Evolutionary conservation across 2,888 invertebrate species (phyloP), one percentile per base, ranked within the genome.

Genomic region (Phaonia tiefii): DNA sequence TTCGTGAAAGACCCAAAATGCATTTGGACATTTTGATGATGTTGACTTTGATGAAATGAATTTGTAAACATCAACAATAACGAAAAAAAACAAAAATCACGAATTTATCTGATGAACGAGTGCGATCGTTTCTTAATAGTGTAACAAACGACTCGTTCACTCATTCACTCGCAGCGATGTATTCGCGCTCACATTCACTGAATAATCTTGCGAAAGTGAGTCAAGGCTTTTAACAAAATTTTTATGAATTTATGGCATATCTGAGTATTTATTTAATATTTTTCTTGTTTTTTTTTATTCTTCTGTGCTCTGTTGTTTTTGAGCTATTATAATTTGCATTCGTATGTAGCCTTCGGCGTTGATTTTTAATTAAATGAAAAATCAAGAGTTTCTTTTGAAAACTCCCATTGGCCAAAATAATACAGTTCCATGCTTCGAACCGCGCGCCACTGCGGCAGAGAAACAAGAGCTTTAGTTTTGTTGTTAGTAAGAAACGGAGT

Each of bases 321-420:
- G 1, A 51, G 15, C 37, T 13, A 49, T 17, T 51, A 39, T 67
- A 51, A 67, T 46, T 65, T 65, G 46, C 39, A 49, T 67, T 67
- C 54, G 20, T 37, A 39, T 51, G 20, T 67, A 54, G 67, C 67
- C 67, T 67, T 51, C 37, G 54, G 67, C 51, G 39, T 10, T n/a
- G 37, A 22, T 51, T 51, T 67, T 67, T 67, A 67, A 54, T 67
- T 67, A 67, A 51, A 51, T 67, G 51, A 54, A 54, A 67, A 39
- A 65, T 26, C 3, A 20, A 51, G 22, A 22, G 22, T 25, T 46
- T 65, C 15, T 20, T 49, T 31, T 39, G 15, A 51, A 67, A 8
- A 31, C 3, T 49, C 11, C 49, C 17, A 49, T 37, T 49, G 51
- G 66, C 49, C 20, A 49, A 67, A 67, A 20, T 31, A 31, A 58